Base-by-base conservation (phyloP, 2,113 vertebrate genomes). In the Siniperca knerii region DNA sequence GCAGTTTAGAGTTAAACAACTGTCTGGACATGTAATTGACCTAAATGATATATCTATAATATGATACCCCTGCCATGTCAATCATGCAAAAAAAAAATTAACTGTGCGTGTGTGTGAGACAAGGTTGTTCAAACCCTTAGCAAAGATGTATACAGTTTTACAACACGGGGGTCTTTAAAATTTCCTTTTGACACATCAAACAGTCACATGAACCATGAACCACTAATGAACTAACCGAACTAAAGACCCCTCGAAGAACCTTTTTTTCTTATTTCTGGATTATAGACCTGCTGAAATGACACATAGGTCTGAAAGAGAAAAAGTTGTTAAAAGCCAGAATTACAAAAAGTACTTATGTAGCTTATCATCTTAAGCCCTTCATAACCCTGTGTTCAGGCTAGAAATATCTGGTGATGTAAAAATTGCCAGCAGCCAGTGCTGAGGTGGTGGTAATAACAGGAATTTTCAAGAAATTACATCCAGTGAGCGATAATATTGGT, bases 321-420 rank as follows among this genome's bases (percentile, higher is more conserved):
- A 82, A 77, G 71, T 40, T 48, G 50, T 69, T 77, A 33, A 87
- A 89, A 88, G 69, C 2, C 73, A 62, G 75, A 85, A 62, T 86
- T 89, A 83, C 72, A 89, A 58, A 55, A 84, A 74, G 68, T 60
- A 71, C 80, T 85, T 83, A 46, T 68, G 48, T 40, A 72, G 52
- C 77, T 84, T 79, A 77, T 84, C 69, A 70, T 62, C 35, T 71
- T 68, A 67, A 87, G 48, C 40, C 78, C 25, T 83, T 62, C 37
- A 67, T 58, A 84, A 71, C 50, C 44, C 42, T 1, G 1, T 76
- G 68, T 84, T 84, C 25, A 62, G 57, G 37, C n/a, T 21, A n/a
- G 68, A 74, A 67, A 74, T 84, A 88, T 83, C 55, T 76, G 48
- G 68, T 73, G 44, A 72, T 76, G 54, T 79, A 60, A 82, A 75